A percentile compares a stretch with the other conserved stretches of the same genome.
These are phyloP conservation scores for Aquatica leii DNA, from an alignment of 2,888 invertebrate genomes.

Conservation along the genomic window DNA sequence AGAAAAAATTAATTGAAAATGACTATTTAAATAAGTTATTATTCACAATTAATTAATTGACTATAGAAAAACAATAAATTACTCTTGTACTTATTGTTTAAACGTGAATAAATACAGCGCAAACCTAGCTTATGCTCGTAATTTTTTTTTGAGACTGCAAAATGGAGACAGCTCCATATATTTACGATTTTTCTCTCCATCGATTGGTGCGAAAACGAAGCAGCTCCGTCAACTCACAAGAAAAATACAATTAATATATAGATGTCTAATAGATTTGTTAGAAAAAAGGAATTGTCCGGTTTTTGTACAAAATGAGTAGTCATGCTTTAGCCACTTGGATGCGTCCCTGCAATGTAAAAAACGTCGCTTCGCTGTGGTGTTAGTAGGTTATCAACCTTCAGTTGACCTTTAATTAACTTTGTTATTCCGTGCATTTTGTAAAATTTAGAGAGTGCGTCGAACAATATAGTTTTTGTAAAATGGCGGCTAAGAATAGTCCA, in stretches of 20 bases:
- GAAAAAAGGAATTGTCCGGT: constrained; percentile 21
- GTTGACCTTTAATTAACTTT: not conserved
- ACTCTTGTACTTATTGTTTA: no score
- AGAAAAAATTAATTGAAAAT: no score
- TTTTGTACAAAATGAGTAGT: no score
- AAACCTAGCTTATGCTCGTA: no score
- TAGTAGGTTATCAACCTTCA: constrained; percentile 15
- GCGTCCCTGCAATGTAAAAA: constrained; percentile 2
- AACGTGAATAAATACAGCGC: no score
- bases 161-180: constrained; percentile 2
- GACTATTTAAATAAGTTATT: no score
- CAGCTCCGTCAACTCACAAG: no score
- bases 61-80: no score
- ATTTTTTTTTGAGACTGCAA: no score
- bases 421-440: constrained; percentile 13
- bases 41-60: no score
- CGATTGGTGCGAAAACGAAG: not conserved
- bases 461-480: constrained; percentile 17
- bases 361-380: not conserved
- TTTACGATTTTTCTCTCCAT: not conserved
- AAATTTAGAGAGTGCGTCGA: constrained; percentile 11
- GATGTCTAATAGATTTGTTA: constrained; percentile 23
- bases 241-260: constrained; percentile 16
- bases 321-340: constrained; percentile 12
- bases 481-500: constrained; percentile 15